Percentiles rank a stretch among this genome's conserved stretches.
Conservation (phyloP, 1,140 invertebrate species). For the Hermetia illucens region DNA sequence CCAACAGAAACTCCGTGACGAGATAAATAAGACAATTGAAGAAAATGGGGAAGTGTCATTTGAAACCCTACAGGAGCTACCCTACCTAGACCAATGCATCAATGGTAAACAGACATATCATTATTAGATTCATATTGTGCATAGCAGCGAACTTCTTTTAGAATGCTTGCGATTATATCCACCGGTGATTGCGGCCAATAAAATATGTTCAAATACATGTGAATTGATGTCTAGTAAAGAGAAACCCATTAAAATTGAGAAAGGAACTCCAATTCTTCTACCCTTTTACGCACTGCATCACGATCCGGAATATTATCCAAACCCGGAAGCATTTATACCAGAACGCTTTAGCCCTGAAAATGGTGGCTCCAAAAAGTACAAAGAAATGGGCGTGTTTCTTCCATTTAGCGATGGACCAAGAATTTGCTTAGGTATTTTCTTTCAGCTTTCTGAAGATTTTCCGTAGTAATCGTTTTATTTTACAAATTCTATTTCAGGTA, state of each 20-base stretch:
- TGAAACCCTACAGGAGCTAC: background rate
- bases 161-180: background rate
- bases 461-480: background rate
- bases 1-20: slow-evolving; percentile 40
- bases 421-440: slow-evolving; percentile 36
- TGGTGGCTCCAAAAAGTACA: slow-evolving; percentile 14
- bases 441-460: background rate
- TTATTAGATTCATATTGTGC: background rate
- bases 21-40: slow-evolving; percentile 26
- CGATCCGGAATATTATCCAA: slow-evolving; percentile 36
- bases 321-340: slow-evolving; percentile 46
- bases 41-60: background rate
- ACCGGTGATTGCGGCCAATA: background rate
- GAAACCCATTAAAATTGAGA: slow-evolving; percentile 13
- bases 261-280: slow-evolving; percentile 17
- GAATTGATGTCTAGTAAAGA: background rate
- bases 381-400: slow-evolving; percentile 29
- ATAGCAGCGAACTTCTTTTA: background rate
- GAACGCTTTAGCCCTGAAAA: slow-evolving; percentile 39
- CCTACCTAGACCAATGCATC: slow-evolving; percentile 3
- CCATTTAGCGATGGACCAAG: slow-evolving; percentile 46
- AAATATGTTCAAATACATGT: background rate
- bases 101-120: background rate
- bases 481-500: background rate
- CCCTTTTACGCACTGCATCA: slow-evolving; percentile 24